Percentiles rank a stretch among this genome's conserved stretches.
Evolutionary conservation across 1,140 invertebrate genomes (phyloP).

Genomic region (Conus betulinus): DNA sequence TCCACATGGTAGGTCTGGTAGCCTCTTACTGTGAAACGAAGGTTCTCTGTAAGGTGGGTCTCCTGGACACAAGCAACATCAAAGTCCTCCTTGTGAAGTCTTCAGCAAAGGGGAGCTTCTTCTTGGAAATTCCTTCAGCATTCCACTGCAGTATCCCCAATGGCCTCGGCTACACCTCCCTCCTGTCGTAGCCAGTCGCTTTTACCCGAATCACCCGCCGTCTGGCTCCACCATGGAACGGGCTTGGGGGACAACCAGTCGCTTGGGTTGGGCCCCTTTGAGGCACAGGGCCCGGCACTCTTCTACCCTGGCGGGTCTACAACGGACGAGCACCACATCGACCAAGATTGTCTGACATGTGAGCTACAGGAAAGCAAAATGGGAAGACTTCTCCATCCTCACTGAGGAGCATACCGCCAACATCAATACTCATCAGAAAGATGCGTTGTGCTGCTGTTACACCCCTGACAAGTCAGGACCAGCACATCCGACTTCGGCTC

Average conservation of each 20-base stretch:
- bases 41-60: background rate
- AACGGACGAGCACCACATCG: slow-evolving; percentile 5
- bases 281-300: background rate
- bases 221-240: background rate
- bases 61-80: slow-evolving; percentile 12
- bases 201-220: background rate
- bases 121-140: background rate
- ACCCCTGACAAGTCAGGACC: too few species aligned
- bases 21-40: slow-evolving; percentile 14
- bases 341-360: background rate
- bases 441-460: background rate
- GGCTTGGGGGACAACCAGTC: background rate
- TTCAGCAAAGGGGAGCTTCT: background rate
- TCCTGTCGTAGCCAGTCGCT: slow-evolving; percentile 9
- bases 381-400: too few species aligned
- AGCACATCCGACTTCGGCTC: too few species aligned
- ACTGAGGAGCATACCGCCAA: too few species aligned
- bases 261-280: background rate
- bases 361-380: too few species aligned
- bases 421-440: too few species aligned
- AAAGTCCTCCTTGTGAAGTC: background rate
- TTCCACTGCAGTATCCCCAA: background rate
- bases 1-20: background rate
- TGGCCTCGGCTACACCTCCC: background rate
- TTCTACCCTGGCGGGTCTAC: background rate